phyloP scores from a whole-genome alignment of 2,888 invertebrate genomes.

The Noctua comes region DNA sequence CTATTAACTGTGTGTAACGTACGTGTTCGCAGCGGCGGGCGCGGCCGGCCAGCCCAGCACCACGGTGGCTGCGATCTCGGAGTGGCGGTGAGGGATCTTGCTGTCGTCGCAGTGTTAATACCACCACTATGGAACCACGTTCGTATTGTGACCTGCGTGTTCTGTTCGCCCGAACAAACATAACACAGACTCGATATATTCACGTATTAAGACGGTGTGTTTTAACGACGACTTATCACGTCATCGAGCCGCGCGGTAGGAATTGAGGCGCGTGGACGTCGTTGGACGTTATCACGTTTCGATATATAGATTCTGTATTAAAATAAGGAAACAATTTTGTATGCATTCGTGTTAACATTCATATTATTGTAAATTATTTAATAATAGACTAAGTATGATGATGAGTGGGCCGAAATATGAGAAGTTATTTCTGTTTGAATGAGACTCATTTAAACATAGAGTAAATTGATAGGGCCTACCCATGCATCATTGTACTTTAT shows the following conservation, averaged over 20 bases:
- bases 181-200: slow-evolving; percentile 71
- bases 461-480: slow-evolving; percentile 77
- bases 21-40: slow-evolving; percentile 76
- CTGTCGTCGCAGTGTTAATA: slow-evolving; percentile 67
- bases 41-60: slow-evolving; percentile 91
- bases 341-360: slow-evolving; percentile 85
- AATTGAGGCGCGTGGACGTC: slow-evolving; percentile 70
- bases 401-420: slow-evolving; percentile 75
- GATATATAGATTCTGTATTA: slow-evolving; percentile 68
- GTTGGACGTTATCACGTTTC: slow-evolving; percentile 63
- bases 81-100: slow-evolving; percentile 91
- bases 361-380: slow-evolving; percentile 88
- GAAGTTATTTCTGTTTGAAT: slow-evolving; percentile 70
- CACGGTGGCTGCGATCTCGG: slow-evolving; percentile 89
- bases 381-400: slow-evolving; percentile 78
- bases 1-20: slow-evolving; percentile 39
- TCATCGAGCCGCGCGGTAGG: slow-evolving; percentile 67
- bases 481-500: slow-evolving; percentile 84
- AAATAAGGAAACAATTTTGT: slow-evolving; percentile 77
- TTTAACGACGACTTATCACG: slow-evolving; percentile 66
- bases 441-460: slow-evolving; percentile 71
- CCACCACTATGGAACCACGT: slow-evolving; percentile 60
- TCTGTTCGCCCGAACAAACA: slow-evolving; percentile 54
- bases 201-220: slow-evolving; percentile 71
- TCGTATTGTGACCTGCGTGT: slow-evolving; percentile 65